These are phyloP conservation scores for Drosophila algonquin DNA, from an alignment of 2,888 invertebrate species.

Conservation along the genomic window DNA sequence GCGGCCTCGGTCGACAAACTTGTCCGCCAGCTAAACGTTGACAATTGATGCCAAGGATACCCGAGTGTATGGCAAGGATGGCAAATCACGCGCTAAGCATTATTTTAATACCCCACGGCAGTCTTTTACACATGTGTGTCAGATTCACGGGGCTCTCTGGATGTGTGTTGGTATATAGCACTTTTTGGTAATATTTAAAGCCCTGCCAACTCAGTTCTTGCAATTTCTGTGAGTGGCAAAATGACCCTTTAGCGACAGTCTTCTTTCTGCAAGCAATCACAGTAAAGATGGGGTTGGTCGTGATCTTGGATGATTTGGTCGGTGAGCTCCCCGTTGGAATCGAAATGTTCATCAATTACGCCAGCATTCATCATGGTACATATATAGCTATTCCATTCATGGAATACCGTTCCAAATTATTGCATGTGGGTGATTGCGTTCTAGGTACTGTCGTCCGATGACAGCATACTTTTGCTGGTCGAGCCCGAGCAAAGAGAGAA, in stretches of 20 bases:
- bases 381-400: background rate
- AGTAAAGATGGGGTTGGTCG: slow-evolving; percentile 27
- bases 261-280: slow-evolving; percentile 48
- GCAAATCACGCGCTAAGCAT: slow-evolving; percentile 78
- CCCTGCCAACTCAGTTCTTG: slow-evolving; percentile 45
- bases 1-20: slow-evolving; percentile 55
- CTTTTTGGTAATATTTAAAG: slow-evolving; percentile 64
- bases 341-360: slow-evolving; percentile 37
- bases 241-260: slow-evolving; percentile 49
- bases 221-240: slow-evolving; percentile 41
- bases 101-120: slow-evolving; percentile 72
- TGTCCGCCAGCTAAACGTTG: slow-evolving; percentile 70
- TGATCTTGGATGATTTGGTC: slow-evolving; percentile 54
- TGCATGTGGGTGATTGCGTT: too few relatives aligned
- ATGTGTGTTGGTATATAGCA: slow-evolving; percentile 20
- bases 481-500: too few relatives aligned
- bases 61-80: slow-evolving; percentile 9
- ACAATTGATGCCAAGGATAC: slow-evolving; percentile 75
- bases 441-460: too few relatives aligned
- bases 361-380: slow-evolving; percentile 21
- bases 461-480: too few relatives aligned
- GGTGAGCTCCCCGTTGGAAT: slow-evolving; percentile 26
- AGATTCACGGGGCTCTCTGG: background rate
- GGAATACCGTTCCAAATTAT: too few relatives aligned
- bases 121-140: slow-evolving; percentile 44